Percentiles rank a stretch among this genome's conserved stretches.
Evolutionary conservation across 2,888 invertebrate genomes (phyloP).

Genomic region (Lepidocyrtinus sp.): DNA sequence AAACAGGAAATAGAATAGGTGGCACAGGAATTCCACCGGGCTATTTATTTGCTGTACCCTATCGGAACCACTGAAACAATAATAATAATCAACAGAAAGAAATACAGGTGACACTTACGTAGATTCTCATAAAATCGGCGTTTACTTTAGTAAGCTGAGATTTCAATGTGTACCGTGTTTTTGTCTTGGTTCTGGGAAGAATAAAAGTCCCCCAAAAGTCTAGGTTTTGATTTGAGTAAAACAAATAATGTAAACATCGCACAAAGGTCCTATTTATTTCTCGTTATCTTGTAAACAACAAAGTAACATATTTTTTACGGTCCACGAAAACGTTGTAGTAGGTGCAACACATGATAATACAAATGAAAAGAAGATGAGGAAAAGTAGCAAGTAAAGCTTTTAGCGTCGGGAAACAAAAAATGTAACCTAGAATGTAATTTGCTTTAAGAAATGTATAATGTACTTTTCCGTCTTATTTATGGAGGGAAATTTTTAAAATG

Average conservation of each 20-base stretch:
- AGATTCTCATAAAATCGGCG: not conserved
- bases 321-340: no score
- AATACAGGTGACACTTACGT: constrained; percentile 5
- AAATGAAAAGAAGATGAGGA: no score
- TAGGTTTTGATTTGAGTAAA: not conserved
- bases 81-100: not conserved
- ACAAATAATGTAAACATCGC: not conserved
- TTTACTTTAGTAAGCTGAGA: constrained; percentile 8
- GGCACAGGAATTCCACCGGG: not conserved
- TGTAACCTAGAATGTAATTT: no score
- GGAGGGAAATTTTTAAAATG: no score
- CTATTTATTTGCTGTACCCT: not conserved
- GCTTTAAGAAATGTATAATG: no score
- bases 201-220: not conserved
- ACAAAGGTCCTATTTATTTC: not conserved
- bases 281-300: no score
- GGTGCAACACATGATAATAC: no score
- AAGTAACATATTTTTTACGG: no score
- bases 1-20: not conserved
- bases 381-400: no score
- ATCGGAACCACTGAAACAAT: not conserved
- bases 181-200: not conserved
- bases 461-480: no score
- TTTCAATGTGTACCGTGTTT: not conserved
- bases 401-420: no score